These are phyloP conservation scores for Alauda arvensis DNA, from an alignment of 2,797 vertebrate genomes.

Conservation along the genomic window DNA sequence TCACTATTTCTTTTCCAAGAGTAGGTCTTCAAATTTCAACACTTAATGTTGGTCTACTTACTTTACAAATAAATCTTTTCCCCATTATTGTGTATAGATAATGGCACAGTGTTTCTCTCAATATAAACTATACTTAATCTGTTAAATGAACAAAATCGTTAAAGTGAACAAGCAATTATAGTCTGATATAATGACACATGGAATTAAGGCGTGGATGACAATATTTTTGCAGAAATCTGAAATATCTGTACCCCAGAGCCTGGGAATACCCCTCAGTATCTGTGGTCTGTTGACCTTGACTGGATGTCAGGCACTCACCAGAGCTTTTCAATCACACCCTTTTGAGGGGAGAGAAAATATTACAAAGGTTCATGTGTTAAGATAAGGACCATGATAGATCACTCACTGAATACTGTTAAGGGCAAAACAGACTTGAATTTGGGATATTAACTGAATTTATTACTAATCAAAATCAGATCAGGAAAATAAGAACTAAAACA, in stretches of 20 bases:
- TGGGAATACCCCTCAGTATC: neutral
- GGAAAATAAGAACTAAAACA: neutral
- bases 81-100: neutral
- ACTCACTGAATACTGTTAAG: neutral
- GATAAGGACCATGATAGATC: rapidly evolving
- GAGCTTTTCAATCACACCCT: neutral
- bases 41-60: neutral
- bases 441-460: neutral
- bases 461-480: neutral
- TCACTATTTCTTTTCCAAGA: neutral
- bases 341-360: neutral
- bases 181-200: neutral
- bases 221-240: neutral
- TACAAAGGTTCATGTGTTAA: neutral
- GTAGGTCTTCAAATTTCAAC: neutral
- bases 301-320: neutral
- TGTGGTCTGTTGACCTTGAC: neutral
- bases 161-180: neutral
- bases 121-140: neutral
- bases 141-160: neutral
- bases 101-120: neutral
- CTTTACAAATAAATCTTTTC: neutral
- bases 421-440: neutral
- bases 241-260: neutral
- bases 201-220: neutral